Percentiles rank a stretch among this genome's conserved stretches.
These are phyloP conservation scores for Heteractis magnifica DNA, from an alignment of 92 coral and sea anemone genomes.

Conservation along the genomic window DNA sequence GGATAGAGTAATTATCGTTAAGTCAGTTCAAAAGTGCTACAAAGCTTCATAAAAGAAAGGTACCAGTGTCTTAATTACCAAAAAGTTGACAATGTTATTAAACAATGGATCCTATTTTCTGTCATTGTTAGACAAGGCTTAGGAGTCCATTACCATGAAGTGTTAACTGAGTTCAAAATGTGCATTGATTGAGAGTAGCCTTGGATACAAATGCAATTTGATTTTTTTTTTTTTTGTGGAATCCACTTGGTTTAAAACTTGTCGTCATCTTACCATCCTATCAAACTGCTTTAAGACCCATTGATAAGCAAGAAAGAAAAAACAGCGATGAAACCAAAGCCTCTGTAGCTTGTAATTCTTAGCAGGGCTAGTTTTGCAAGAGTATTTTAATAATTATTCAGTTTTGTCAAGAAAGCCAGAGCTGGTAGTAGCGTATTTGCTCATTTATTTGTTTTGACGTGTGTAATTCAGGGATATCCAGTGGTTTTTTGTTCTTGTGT, in stretches of 20 bases:
- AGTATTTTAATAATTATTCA: background rate
- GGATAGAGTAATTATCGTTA: background rate
- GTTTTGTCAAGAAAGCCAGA: background rate
- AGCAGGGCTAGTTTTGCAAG: background rate
- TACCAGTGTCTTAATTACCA: background rate
- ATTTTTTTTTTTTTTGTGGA: background rate
- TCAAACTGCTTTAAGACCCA: background rate
- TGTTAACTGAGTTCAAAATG: conserved; percentile 1
- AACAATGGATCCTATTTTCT: background rate
- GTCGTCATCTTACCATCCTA: background rate
- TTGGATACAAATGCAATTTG: background rate
- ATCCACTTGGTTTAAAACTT: background rate
- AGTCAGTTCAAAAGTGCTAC: background rate
- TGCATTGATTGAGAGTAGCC: conserved; percentile 4
- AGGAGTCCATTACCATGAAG: background rate
- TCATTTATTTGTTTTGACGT: background rate
- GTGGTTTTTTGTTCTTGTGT: background rate
- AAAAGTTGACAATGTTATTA: background rate
- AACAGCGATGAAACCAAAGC: too few relatives aligned
- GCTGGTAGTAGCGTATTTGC: background rate
- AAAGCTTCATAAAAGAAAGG: background rate
- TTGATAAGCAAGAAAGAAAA: background rate
- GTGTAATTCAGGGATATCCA: background rate
- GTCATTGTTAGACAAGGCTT: background rate
- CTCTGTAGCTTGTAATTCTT: too few relatives aligned